Conservation (phyloP, 2,113 vertebrate genomes). For the Gymnobelideus leadbeateri region DNA sequence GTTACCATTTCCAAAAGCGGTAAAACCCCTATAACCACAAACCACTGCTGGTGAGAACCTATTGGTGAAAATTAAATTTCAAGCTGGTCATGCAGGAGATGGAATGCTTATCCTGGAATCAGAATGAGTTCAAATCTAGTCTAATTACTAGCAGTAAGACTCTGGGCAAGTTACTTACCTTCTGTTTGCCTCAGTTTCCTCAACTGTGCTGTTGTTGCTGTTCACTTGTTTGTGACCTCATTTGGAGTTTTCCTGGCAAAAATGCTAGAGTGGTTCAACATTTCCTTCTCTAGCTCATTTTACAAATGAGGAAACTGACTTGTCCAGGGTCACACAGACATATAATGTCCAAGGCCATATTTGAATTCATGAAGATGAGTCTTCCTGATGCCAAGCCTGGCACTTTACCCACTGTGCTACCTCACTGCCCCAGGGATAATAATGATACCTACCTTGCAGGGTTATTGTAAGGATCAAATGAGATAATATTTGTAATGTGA, state of each 20-base stretch:
- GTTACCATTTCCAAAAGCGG: constrained; percentile 10
- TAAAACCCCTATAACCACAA: not conserved
- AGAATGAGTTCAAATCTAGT: not conserved
- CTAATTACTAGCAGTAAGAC: not conserved
- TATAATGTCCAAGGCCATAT: not conserved
- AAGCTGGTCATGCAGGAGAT: not conserved
- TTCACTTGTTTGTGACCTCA: not conserved
- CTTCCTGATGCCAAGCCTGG: not conserved
- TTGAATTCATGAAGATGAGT: not conserved
- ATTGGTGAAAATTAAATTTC: not conserved
- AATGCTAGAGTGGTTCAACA: not conserved
- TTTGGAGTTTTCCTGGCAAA: not conserved
- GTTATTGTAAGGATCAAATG: not conserved
- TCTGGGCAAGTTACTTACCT: not conserved
- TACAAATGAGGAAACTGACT: not conserved
- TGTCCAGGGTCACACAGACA: not conserved
- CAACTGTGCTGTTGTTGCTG: not conserved
- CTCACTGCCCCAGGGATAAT: not conserved
- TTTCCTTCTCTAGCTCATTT: not conserved
- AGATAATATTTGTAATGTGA: not conserved
- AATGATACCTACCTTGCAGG: not conserved
- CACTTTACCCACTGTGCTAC: not conserved
- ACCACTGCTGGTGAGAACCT: not conserved
- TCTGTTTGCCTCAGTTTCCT: not conserved
- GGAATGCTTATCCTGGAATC: not conserved